Evolutionary conservation across 1,140 invertebrate species (phyloP).

Genomic region (Drosophila sulfurigaster): DNA sequence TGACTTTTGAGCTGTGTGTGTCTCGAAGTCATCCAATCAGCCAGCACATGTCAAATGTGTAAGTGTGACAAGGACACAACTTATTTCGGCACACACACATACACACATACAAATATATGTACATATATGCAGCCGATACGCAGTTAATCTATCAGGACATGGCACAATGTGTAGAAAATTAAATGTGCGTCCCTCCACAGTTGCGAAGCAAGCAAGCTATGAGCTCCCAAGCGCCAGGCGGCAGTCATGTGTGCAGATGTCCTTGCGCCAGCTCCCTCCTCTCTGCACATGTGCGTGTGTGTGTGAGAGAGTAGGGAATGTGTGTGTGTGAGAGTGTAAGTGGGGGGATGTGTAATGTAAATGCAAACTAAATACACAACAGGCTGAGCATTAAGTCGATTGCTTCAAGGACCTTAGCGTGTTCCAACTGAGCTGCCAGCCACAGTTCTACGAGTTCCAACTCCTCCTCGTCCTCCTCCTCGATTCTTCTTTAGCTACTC

Average conservation of each 20-base stretch:
- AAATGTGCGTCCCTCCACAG: constrained; percentile 49
- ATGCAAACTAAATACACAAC: constrained; percentile 81
- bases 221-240: not conserved
- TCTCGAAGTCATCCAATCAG: constrained; percentile 20
- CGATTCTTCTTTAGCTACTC: not conserved
- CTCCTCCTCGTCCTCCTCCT: not conserved
- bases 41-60: constrained; percentile 8
- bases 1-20: constrained; percentile 19
- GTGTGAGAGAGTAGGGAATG: not conserved
- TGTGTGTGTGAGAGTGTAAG: constrained; percentile 15
- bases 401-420: constrained; percentile 75
- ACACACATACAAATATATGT: constrained; percentile 4
- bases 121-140: constrained; percentile 44
- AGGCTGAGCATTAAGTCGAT: constrained; percentile 80
- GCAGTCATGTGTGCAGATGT: constrained; percentile 51
- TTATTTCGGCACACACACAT: constrained; percentile 29
- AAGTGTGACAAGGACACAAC: constrained; percentile 28
- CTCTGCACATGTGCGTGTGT: not conserved
- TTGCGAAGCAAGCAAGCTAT: too few relatives aligned
- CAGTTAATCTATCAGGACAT: constrained; percentile 76
- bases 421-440: constrained; percentile 24
- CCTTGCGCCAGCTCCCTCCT: constrained; percentile 9
- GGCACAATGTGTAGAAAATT: constrained; percentile 75
- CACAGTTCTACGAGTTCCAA: constrained; percentile 8
- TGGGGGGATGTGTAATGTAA: constrained; percentile 57